Conservation (phyloP, 2,797 vertebrate species). For the Microchirus variegatus region DNA sequence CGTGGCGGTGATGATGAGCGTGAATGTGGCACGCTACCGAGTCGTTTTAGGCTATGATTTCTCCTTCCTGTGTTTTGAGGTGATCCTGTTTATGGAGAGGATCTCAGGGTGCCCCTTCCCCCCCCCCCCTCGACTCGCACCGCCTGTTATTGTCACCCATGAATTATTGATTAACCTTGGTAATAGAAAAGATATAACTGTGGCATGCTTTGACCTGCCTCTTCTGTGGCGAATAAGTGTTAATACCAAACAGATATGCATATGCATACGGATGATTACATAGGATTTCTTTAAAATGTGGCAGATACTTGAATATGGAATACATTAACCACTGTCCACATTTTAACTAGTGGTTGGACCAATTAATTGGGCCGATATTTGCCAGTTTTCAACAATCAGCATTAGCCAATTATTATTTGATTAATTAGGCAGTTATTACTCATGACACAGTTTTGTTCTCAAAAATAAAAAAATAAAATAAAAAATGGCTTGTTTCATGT, state of each 20-base stretch:
- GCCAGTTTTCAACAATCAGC: too few relatives aligned
- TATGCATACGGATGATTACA: slow-evolving; percentile 53
- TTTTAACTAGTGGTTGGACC: too few relatives aligned
- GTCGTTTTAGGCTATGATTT: slow-evolving; percentile 70
- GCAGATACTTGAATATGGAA: not conserved
- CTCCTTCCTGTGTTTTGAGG: slow-evolving; percentile 71
- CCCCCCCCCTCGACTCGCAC: slow-evolving; percentile 44
- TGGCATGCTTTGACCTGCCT: slow-evolving; percentile 74
- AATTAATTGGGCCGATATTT: too few relatives aligned
- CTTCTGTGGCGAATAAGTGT: slow-evolving; percentile 62
- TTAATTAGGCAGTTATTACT: too few relatives aligned
- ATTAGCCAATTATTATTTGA: too few relatives aligned
- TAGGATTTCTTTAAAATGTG: slow-evolving; percentile 41
- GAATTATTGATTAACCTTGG: slow-evolving; percentile 84
- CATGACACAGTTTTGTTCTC: too few relatives aligned
- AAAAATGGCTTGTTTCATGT: too few relatives aligned
- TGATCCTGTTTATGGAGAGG: slow-evolving; percentile 58
- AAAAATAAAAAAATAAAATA: too few relatives aligned
- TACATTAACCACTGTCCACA: too few relatives aligned
- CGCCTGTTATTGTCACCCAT: slow-evolving; percentile 80
- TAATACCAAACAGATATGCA: slow-evolving; percentile 69
- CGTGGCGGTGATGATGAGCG: slow-evolving; percentile 80
- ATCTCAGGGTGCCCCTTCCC: slow-evolving; percentile 56
- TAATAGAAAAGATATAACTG: slow-evolving; percentile 84
- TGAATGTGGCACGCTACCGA: slow-evolving; percentile 61